Percentiles rank a stretch among this genome's conserved stretches.
Conservation (phyloP, 1,140 invertebrate species). For the Drosophila arawakana region DNA sequence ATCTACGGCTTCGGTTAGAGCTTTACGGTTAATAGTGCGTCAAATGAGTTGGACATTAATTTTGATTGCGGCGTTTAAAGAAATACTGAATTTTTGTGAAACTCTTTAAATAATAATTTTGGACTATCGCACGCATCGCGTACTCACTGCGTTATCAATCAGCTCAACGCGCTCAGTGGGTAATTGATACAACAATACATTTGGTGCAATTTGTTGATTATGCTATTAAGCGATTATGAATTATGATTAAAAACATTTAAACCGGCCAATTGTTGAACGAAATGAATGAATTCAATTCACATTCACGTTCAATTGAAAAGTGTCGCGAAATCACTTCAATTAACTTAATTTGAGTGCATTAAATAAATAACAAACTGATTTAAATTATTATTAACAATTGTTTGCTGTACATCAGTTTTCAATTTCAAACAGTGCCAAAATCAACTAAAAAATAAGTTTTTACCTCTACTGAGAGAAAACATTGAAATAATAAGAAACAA, state of each 20-base stretch:
- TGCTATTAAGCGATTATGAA: constrained; percentile 62
- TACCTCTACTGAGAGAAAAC: constrained; percentile 12
- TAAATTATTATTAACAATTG: constrained; percentile 23
- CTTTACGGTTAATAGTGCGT: background rate
- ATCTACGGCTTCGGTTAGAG: background rate
- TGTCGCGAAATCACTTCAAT: constrained; percentile 43
- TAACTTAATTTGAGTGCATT: constrained; percentile 25
- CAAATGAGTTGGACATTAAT: constrained; percentile 1
- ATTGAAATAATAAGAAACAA: constrained; percentile 1
- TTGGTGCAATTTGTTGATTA: constrained; percentile 60
- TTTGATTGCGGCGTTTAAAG: background rate
- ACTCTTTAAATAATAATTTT: constrained; percentile 4
- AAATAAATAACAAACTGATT: constrained; percentile 32
- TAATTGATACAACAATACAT: constrained; percentile 58
- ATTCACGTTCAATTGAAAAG: constrained; percentile 31
- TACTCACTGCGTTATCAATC: constrained; percentile 55
- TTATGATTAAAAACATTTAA: constrained; percentile 61
- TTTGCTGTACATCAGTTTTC: constrained; percentile 4
- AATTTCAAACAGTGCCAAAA: constrained; percentile 35
- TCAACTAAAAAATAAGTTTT: constrained; percentile 26
- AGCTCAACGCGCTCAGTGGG: constrained; percentile 9
- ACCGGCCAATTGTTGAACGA: constrained; percentile 33
- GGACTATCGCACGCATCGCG: constrained; percentile 39
- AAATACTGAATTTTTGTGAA: constrained; percentile 7
- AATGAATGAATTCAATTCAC: constrained; percentile 38